A percentile compares a stretch with the other conserved stretches of the same genome.
Evolutionary conservation across 1,140 invertebrate species (phyloP).

Genomic region (Psilanteris sp.): DNA sequence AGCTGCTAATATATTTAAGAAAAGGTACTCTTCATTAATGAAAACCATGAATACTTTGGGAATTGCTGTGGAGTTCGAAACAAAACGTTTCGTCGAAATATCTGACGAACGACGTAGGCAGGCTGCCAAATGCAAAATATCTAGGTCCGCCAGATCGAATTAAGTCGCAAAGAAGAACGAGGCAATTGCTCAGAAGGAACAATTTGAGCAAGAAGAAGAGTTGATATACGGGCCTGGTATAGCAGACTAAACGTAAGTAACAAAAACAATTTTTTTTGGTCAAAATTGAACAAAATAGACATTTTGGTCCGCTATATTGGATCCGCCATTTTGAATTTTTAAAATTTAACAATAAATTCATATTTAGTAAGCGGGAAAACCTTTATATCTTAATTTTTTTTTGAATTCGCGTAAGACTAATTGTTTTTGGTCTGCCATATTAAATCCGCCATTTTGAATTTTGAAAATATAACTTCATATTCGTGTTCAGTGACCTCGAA

Average conservation of each 20-base stretch:
- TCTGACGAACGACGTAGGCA: slow-evolving; percentile 1
- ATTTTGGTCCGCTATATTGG: slow-evolving; percentile 5
- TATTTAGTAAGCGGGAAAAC: no score
- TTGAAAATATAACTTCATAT: no score
- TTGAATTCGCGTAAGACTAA: no score
- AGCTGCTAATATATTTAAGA: slow-evolving; percentile 1
- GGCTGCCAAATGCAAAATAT: slow-evolving; percentile 5
- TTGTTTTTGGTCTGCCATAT: no score
- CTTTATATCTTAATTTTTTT: no score
- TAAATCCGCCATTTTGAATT: no score
- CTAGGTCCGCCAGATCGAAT: not conserved
- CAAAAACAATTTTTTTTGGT: slow-evolving; percentile 12
- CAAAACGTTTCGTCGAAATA: not conserved
- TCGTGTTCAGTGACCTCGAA: slow-evolving; percentile 1
- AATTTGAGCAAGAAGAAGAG: slow-evolving; percentile 7
- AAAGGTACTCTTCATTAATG: slow-evolving; percentile 4
- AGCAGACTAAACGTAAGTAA: slow-evolving; percentile 14
- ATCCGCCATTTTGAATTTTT: no score
- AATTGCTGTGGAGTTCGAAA: slow-evolving; percentile 6
- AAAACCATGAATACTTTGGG: no score
- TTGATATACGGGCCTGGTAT: slow-evolving; percentile 5
- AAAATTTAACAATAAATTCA: no score
- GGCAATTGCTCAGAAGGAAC: slow-evolving; percentile 4
- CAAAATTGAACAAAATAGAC: slow-evolving; percentile 4
- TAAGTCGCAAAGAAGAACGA: slow-evolving; percentile 5